Evolutionary conservation across 2,797 vertebrate species (phyloP).

Genomic region (Sebastes aleutianus): DNA sequence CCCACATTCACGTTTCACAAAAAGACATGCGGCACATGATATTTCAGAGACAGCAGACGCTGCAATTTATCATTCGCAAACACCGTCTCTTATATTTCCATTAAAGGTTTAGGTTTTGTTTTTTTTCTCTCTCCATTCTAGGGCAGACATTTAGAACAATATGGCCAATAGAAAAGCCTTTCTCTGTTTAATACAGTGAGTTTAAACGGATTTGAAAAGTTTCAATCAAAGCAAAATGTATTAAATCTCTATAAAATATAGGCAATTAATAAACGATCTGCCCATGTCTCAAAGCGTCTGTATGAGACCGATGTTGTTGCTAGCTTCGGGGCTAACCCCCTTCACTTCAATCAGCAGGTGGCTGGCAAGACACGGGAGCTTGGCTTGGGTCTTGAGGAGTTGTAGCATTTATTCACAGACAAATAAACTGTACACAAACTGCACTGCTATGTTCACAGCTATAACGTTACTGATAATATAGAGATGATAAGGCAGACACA

Average conservation of each 20-base stretch:
- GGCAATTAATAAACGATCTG: background rate
- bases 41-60: conserved; percentile 15
- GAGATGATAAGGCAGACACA: no score
- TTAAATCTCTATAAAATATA: background rate
- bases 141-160: background rate
- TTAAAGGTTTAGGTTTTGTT: background rate
- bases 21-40: background rate
- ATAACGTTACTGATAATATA: no score
- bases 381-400: no score
- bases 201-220: background rate
- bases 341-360: no score
- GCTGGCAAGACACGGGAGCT: no score
- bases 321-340: no score
- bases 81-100: background rate
- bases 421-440: no score
- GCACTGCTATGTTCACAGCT: no score
- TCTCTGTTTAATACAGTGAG: background rate
- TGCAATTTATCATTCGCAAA: conserved; percentile 3
- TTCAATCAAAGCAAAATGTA: background rate
- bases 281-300: no score
- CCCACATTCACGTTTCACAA: background rate
- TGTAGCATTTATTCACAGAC: no score
- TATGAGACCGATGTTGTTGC: no score
- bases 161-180: background rate
- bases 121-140: background rate